These are phyloP conservation scores for Bombylius major DNA, from an alignment of 2,888 invertebrate genomes.

Conservation along the genomic window DNA sequence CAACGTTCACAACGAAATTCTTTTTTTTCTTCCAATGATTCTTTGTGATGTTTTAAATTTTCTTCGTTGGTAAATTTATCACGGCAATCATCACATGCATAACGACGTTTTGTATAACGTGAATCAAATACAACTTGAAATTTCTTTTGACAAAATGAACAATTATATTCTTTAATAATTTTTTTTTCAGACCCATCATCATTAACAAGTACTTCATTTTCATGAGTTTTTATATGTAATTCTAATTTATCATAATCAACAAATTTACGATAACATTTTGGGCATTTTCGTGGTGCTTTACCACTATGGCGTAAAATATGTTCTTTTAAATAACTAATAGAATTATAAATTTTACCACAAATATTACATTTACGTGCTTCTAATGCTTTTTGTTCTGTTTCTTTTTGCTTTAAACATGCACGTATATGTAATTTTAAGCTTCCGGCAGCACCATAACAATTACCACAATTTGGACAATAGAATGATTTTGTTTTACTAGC, in stretches of 20 bases:
- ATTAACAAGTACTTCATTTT: slow-evolving; percentile 21
- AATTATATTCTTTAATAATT: slow-evolving; percentile 32
- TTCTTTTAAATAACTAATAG: slow-evolving; percentile 33
- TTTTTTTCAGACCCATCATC: slow-evolving; percentile 24
- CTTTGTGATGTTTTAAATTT: slow-evolving; percentile 30
- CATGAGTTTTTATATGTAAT: slow-evolving; percentile 31
- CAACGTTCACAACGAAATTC: slow-evolving; percentile 33
- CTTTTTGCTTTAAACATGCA: slow-evolving; percentile 30
- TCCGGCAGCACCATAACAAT: slow-evolving; percentile 35
- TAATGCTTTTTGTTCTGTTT: slow-evolving; percentile 25
- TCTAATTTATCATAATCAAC: slow-evolving; percentile 30
- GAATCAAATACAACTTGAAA: slow-evolving; percentile 35
- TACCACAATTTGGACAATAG: slow-evolving; percentile 35
- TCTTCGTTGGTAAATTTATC: slow-evolving; percentile 35
- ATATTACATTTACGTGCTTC: slow-evolving; percentile 31
- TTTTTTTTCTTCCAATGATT: slow-evolving; percentile 30
- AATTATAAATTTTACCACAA: slow-evolving; percentile 33
- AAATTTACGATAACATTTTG: slow-evolving; percentile 34
- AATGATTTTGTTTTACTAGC: slow-evolving; percentile 24
- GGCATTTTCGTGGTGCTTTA: slow-evolving; percentile 31
- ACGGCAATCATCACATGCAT: slow-evolving; percentile 33
- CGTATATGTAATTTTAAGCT: slow-evolving; percentile 34
- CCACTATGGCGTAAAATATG: slow-evolving; percentile 34
- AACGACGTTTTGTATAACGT: slow-evolving; percentile 33
- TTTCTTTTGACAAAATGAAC: slow-evolving; percentile 31